These are phyloP conservation scores for Monopis laevigella DNA, from an alignment of 2,888 invertebrate genomes.

Conservation along the genomic window DNA sequence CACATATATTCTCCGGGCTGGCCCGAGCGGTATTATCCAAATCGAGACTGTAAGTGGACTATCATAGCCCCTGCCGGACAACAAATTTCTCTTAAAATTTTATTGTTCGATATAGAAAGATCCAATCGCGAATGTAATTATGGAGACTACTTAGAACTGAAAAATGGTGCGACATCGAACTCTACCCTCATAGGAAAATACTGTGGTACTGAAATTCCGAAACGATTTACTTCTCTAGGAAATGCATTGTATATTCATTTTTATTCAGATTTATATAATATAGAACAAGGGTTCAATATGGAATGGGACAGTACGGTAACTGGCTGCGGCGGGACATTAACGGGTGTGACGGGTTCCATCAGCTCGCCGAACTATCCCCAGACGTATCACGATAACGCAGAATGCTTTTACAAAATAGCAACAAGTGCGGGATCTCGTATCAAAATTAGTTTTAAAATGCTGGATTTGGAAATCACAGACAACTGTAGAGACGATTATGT, in stretches of 20 bases:
- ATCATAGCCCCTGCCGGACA: constrained; percentile 75
- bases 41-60: constrained; percentile 83
- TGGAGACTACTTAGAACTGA: constrained; percentile 58
- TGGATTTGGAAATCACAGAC: constrained; percentile 71
- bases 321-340: constrained; percentile 86
- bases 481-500: constrained; percentile 75
- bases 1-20: constrained; percentile 80
- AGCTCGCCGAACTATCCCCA: constrained; percentile 89
- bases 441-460: constrained; percentile 71
- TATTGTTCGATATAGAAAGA: constrained; percentile 67
- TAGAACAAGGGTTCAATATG: constrained; percentile 73
- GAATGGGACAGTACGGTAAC: constrained; percentile 50
- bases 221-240: constrained; percentile 75
- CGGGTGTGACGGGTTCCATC: constrained; percentile 75
- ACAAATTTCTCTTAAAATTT: constrained; percentile 75
- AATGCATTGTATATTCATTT: constrained; percentile 81
- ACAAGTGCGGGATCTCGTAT: constrained; percentile 78
- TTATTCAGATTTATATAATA: constrained; percentile 73
- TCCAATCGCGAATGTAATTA: constrained; percentile 37
- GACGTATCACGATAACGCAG: constrained; percentile 73
- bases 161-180: constrained; percentile 78
- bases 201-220: constrained; percentile 76
- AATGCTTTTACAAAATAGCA: constrained; percentile 84
- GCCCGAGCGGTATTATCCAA: constrained; percentile 75
- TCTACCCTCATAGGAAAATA: constrained; percentile 83